Conservation (phyloP, 1,140 invertebrate genomes). For the Sesamia nonagrioides region DNA sequence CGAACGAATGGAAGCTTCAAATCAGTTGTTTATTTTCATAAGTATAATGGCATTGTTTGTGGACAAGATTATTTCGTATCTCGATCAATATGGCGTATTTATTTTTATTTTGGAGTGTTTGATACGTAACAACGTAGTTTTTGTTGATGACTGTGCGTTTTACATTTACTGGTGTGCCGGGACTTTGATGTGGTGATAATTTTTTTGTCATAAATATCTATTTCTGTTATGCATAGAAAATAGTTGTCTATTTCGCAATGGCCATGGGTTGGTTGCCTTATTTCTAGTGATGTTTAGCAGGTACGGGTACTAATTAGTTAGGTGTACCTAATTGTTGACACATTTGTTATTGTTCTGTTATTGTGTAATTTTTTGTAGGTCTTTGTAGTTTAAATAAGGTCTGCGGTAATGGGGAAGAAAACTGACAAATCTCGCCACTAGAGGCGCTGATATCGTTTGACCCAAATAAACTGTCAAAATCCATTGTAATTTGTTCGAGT, state of each 20-base stretch:
- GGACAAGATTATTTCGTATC: conserved; percentile 75
- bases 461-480: too few species aligned
- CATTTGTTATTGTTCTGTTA: too few species aligned
- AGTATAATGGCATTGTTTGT: conserved; percentile 83
- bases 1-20: conserved; percentile 70
- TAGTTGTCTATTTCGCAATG: neutral
- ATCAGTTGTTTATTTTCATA: conserved; percentile 77
- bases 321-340: too few species aligned
- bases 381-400: too few species aligned
- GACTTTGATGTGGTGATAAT: conserved; percentile 59
- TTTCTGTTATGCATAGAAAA: neutral
- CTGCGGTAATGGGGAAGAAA: too few species aligned
- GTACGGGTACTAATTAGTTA: too few species aligned
- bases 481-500: too few species aligned
- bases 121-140: conserved; percentile 57
- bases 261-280: neutral
- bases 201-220: conserved; percentile 46
- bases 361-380: too few species aligned
- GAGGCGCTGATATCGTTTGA: too few species aligned
- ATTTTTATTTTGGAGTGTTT: conserved; percentile 59
- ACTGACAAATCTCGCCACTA: too few species aligned
- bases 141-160: conserved; percentile 76
- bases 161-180: conserved; percentile 58
- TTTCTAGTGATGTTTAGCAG: too few species aligned
- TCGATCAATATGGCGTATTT: conserved; percentile 75